Conservation (phyloP, 2,113 vertebrate species). For the Chloebia gouldiae region DNA sequence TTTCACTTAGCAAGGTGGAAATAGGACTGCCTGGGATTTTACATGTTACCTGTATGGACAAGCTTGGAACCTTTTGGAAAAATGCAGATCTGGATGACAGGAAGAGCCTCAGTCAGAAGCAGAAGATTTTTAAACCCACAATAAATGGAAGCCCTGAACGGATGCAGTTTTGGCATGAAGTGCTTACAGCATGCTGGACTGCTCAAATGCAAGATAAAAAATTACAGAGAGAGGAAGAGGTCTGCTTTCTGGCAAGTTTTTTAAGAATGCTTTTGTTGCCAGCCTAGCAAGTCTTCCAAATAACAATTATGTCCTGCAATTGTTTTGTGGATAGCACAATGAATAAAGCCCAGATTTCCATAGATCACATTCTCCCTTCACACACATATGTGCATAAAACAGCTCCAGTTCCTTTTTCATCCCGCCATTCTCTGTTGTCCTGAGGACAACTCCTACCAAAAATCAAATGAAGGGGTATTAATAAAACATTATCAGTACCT, state of each 20-base stretch:
- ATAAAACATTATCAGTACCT: neutral
- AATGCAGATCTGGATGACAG: neutral
- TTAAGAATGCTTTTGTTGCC: conserved; percentile 3
- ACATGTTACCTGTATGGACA: neutral
- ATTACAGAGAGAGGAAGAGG: neutral
- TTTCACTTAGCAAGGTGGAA: neutral
- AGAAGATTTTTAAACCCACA: neutral
- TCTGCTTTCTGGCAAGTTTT: neutral
- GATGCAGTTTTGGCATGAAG: neutral
- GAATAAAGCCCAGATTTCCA: neutral
- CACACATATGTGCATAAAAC: neutral
- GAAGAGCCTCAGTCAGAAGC: neutral
- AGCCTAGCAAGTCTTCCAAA: neutral
- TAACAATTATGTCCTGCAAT: neutral
- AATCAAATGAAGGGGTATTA: neutral
- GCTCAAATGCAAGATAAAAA: conserved; percentile 21
- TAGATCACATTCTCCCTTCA: neutral
- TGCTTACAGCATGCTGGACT: neutral
- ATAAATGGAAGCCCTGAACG: neutral
- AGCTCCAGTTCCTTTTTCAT: neutral
- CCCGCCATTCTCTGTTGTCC: neutral
- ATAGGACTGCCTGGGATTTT: neutral
- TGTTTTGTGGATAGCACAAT: neutral
- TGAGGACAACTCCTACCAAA: neutral
- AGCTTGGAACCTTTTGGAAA: neutral